A percentile compares a stretch with the other conserved stretches of the same genome.
Conservation (phyloP, 2,113 vertebrate species). For the Sturnus vulgaris region DNA sequence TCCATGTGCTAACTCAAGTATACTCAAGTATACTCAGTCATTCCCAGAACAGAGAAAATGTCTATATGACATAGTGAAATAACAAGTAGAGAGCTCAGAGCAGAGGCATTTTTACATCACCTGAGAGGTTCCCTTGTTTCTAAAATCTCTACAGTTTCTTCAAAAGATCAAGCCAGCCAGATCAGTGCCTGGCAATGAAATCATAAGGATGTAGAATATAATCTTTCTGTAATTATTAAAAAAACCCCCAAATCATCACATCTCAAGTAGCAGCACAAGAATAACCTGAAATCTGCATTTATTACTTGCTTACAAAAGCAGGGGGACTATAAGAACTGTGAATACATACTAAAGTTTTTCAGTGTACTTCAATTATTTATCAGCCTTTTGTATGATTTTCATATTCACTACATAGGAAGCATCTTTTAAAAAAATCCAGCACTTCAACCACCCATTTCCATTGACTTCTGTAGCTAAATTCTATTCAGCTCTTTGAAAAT, state of each 20-base stretch:
- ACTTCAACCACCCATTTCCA: background rate
- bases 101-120: background rate
- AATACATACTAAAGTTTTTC: background rate
- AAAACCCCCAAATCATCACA: background rate
- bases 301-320: background rate
- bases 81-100: background rate
- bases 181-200: background rate
- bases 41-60: background rate
- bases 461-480: slow-evolving; percentile 25
- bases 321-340: background rate
- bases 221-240: background rate
- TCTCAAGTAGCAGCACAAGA: background rate
- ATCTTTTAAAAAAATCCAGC: background rate
- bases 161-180: background rate
- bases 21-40: background rate
- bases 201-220: background rate
- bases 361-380: background rate
- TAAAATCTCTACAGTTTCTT: background rate
- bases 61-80: background rate
- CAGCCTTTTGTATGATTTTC: background rate
- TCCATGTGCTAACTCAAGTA: background rate
- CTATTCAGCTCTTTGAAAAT: slow-evolving; percentile 11
- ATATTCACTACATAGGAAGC: background rate
- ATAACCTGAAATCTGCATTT: background rate
- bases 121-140: background rate